A percentile compares a stretch with the other conserved stretches of the same genome.
phyloP scores from a whole-genome alignment of 2,797 vertebrate genomes.

The Ptychadena robeensis region DNA sequence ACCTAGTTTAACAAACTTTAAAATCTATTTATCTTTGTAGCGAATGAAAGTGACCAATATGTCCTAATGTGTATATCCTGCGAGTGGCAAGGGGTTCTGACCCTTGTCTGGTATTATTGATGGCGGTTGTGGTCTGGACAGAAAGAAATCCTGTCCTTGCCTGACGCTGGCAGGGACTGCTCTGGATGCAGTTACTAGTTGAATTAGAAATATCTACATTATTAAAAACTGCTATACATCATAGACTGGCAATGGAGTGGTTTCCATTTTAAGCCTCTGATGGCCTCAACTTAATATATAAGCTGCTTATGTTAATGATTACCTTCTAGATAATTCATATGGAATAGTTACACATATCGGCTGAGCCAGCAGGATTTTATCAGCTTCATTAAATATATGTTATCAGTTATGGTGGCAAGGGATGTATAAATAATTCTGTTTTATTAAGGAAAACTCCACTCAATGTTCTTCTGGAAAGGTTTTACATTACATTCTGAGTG shows the following conservation, averaged over 20 bases:
- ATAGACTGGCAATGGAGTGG: not conserved
- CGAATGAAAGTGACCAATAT: too few relatives aligned
- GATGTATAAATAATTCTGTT: not conserved
- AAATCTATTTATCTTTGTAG: too few relatives aligned
- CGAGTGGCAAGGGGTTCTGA: too few relatives aligned
- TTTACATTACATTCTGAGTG: too few relatives aligned
- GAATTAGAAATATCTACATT: too few relatives aligned
- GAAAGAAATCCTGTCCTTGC: too few relatives aligned
- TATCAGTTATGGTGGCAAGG: not conserved
- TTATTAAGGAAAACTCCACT: not conserved
- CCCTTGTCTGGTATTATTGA: too few relatives aligned
- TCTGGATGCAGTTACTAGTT: too few relatives aligned
- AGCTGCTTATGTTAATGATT: not conserved
- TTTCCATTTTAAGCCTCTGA: not conserved
- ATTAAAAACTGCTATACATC: not conserved
- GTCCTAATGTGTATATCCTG: too few relatives aligned
- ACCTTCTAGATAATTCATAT: not conserved
- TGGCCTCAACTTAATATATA: not conserved
- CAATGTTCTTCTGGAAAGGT: not conserved
- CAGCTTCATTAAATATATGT: not conserved
- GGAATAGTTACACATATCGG: not conserved
- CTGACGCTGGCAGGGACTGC: too few relatives aligned
- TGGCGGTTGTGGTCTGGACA: too few relatives aligned
- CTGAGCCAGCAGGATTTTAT: slow-evolving; percentile 1
- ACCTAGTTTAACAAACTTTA: too few relatives aligned